Evolutionary conservation across 1,140 invertebrate genomes (phyloP).

Genomic region (Scaptomyza pallida): DNA sequence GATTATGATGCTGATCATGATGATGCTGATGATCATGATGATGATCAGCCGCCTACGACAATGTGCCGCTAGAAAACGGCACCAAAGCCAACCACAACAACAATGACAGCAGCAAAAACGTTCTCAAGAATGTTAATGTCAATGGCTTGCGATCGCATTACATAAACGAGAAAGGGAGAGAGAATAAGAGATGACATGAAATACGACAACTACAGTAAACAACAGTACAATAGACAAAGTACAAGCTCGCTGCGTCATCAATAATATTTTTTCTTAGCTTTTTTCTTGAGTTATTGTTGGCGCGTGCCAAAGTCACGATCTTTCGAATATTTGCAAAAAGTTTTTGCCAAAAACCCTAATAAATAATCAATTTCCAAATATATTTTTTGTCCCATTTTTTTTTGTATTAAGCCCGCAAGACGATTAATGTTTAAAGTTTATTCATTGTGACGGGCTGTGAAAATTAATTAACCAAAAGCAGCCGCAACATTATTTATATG

Average conservation of each 20-base stretch:
- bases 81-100: constrained; percentile 29
- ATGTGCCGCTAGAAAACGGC: constrained; percentile 40
- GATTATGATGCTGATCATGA: too few species aligned
- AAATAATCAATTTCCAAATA: constrained; percentile 16
- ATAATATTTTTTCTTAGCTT: background rate
- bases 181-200: background rate
- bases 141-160: constrained; percentile 50
- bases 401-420: constrained; percentile 25
- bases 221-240: constrained; percentile 8
- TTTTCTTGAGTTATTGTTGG: constrained; percentile 3
- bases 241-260: background rate
- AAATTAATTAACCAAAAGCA: constrained; percentile 35
- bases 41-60: constrained; percentile 55
- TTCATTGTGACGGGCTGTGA: constrained; percentile 30
- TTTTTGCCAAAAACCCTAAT: too few species aligned
- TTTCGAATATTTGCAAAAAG: background rate
- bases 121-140: constrained; percentile 45
- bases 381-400: background rate
- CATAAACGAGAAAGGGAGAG: background rate
- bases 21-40: constrained; percentile 44
- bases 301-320: constrained; percentile 11
- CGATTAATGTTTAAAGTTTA: constrained; percentile 33
- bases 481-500: constrained; percentile 1
- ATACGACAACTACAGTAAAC: background rate
- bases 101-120: background rate